These are phyloP conservation scores for Eurypyga helias DNA, from an alignment of 2,113 vertebrate genomes.

Conservation along the genomic window DNA sequence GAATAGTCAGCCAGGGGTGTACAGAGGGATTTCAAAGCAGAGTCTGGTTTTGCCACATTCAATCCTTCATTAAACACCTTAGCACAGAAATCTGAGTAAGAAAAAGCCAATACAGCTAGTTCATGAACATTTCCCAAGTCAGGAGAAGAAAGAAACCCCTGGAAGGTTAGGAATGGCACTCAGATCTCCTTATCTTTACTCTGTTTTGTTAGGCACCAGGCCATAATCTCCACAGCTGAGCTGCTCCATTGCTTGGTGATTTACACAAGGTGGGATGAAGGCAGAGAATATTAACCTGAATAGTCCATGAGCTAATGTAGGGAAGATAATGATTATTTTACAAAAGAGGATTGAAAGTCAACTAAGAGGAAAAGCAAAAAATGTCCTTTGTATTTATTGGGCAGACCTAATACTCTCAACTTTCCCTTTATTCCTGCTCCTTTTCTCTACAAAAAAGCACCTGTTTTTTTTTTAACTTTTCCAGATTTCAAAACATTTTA, in stretches of 20 bases:
- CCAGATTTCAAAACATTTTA: neutral
- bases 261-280: neutral
- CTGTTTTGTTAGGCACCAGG: neutral
- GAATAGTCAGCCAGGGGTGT: neutral
- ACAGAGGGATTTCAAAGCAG: neutral
- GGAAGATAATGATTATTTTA: neutral
- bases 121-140: neutral
- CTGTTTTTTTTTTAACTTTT: neutral
- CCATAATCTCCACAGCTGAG: neutral
- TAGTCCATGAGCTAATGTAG: neutral
- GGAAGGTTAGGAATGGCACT: neutral
- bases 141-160: neutral
- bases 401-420: neutral
- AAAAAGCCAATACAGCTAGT: fast-evolving
- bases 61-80: neutral
- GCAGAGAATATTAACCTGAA: neutral
- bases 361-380: neutral
- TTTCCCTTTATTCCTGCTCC: neutral
- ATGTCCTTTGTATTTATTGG: neutral
- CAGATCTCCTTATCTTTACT: neutral
- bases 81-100: neutral
- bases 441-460: neutral
- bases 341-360: neutral
- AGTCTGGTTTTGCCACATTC: neutral
- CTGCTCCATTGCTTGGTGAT: neutral